phyloP scores from a whole-genome alignment of 2,113 vertebrate species.

The Lates calcarifer region DNA sequence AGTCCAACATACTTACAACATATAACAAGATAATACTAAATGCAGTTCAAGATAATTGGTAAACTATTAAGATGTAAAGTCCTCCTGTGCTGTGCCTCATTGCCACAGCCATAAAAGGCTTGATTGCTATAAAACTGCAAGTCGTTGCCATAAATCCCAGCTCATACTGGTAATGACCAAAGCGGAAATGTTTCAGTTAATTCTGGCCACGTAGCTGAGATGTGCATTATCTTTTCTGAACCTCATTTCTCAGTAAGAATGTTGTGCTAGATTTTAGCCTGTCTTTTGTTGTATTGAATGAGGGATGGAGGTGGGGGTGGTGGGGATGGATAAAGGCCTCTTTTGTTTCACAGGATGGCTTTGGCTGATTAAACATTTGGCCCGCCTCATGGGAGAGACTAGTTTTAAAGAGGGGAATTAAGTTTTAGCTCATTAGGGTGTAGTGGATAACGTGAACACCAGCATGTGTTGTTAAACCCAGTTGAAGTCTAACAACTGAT shows the following conservation, averaged over 20 bases:
- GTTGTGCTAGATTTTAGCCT: slow-evolving; percentile 6
- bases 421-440: slow-evolving; percentile 33
- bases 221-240: background rate
- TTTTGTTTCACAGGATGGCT: slow-evolving; percentile 72
- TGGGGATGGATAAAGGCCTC: slow-evolving; percentile 46
- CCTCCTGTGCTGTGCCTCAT: slow-evolving; percentile 39
- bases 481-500: background rate
- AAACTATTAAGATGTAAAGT: slow-evolving; percentile 78
- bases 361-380: slow-evolving; percentile 76
- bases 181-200: slow-evolving; percentile 15
- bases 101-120: slow-evolving; percentile 67
- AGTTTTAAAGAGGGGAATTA: background rate
- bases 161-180: slow-evolving; percentile 5
- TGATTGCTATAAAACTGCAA: slow-evolving; percentile 50
- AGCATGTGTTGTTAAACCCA: background rate
- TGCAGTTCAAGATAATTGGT: slow-evolving; percentile 57
- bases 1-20: background rate
- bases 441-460: background rate
- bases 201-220: slow-evolving; percentile 7
- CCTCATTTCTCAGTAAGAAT: slow-evolving; percentile 4
- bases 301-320: slow-evolving; percentile 12
- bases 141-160: slow-evolving; percentile 54
- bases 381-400: slow-evolving; percentile 46
- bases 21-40: background rate
- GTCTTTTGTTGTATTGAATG: slow-evolving; percentile 46